These are phyloP conservation scores for Dryas iulia DNA, from an alignment of 1,140 invertebrate species.

Conservation along the genomic window DNA sequence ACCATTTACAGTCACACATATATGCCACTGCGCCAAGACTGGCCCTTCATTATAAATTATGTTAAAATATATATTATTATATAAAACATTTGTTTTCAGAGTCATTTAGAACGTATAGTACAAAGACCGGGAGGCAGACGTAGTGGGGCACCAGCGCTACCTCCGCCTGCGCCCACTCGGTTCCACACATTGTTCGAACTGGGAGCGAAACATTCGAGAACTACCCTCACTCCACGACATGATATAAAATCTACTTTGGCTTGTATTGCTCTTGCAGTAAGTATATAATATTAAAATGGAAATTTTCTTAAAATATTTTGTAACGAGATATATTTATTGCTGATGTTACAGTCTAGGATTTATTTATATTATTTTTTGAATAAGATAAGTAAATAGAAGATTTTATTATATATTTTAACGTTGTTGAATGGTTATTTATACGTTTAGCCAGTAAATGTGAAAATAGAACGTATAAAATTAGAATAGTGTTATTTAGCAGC, in stretches of 20 bases:
- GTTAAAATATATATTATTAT: not conserved
- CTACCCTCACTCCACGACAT: slow-evolving; percentile 60
- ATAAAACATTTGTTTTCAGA: slow-evolving; percentile 75
- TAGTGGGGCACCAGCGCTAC: slow-evolving; percentile 83
- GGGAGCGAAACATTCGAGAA: slow-evolving; percentile 77
- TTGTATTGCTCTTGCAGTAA: slow-evolving; percentile 67
- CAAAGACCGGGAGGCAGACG: slow-evolving; percentile 84
- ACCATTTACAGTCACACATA: too few relatives aligned
- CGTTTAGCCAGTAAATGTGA: too few relatives aligned
- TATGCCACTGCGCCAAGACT: too few relatives aligned
- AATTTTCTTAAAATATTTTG: not conserved
- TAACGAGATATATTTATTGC: too few relatives aligned
- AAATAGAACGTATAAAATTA: too few relatives aligned
- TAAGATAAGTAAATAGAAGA: too few relatives aligned
- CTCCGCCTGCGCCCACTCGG: slow-evolving; percentile 84
- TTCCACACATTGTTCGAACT: slow-evolving; percentile 92
- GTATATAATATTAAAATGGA: slow-evolving; percentile 5
- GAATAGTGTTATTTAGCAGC: too few relatives aligned
- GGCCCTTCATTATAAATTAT: too few relatives aligned
- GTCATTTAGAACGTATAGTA: slow-evolving; percentile 90
- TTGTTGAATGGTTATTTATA: too few relatives aligned
- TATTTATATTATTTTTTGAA: too few relatives aligned
- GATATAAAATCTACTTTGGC: slow-evolving; percentile 62
- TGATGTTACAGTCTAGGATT: too few relatives aligned
- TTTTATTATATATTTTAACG: too few relatives aligned